Evolutionary conservation across 2,888 invertebrate genomes (phyloP), one percentile per base, ranked within the genome.

Genomic region (Rhagophthalmus giganteus): DNA sequence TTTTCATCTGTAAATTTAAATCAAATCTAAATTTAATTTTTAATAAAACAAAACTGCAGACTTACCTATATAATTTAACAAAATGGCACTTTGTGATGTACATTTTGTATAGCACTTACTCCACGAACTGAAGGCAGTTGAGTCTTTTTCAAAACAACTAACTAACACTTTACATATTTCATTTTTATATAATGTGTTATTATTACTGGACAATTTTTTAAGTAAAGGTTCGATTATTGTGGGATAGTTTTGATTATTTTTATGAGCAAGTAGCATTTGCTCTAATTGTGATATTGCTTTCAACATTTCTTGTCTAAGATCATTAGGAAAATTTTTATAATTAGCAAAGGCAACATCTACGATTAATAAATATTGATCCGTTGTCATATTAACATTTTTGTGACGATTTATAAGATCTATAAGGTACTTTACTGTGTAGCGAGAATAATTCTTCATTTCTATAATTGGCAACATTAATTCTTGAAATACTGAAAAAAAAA

Each of bases 401-500:
- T 55, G 47, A 30, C 46, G 61, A 11, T 59, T 61, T 12, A 68
- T 58, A 15, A 85, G 68, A 33, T 78, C 77, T 4, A 79, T 74
- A 40, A 90, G 76, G 66, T 88, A 85, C 37, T 78, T 77, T 3
- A 81, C 72, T 20, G 86, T 78, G 71, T 82, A 86, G 58, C 80
- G 82, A 0, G 84, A 78, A 62, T 87, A 89, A 66, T 80, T 83
- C 67, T 85, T 86, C 70, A 87, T 73, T 58, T 88, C 87, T 31
- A 88, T 75, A 65, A 87, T 74, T 0, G 88, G 86, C 26, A 85
- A 74, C 81, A 88, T 87, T 1, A 88, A 74, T 54, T 88, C 86
- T 72, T 86, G 83, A 85, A 89, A 90, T 8, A 84, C 85, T 84
- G 69, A 37, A 76, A 79, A 42, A 45, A 47, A n/a, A n/a, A n/a